A percentile compares a stretch with the other conserved stretches of the same genome.
Evolutionary conservation across 2,888 invertebrate genomes (phyloP).

Genomic region (Drosophila yooni): DNA sequence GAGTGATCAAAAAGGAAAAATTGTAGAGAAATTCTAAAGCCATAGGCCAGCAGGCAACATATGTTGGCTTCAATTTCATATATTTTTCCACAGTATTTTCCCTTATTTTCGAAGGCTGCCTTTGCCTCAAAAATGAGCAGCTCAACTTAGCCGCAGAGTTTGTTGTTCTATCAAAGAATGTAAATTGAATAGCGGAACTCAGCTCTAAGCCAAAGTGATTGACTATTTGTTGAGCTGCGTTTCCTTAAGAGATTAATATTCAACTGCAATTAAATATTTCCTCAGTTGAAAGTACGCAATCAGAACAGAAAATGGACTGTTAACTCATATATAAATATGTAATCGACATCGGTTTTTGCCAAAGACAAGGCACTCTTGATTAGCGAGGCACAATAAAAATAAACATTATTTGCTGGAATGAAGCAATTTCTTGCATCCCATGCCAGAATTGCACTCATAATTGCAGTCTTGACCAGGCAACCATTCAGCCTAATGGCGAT

Average conservation of each 20-base stretch:
- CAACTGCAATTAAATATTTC: background rate
- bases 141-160: background rate
- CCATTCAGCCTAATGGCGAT: conserved; percentile 54
- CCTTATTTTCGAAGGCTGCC: background rate
- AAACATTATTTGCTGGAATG: background rate
- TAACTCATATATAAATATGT: background rate
- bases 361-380: no score
- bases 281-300: background rate
- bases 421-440: background rate
- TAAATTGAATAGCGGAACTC: background rate
- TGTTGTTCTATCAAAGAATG: background rate
- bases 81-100: background rate
- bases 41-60: conserved; percentile 70
- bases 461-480: background rate
- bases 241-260: background rate
- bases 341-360: background rate
- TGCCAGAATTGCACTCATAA: background rate
- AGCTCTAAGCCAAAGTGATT: background rate
- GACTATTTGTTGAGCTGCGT: background rate
- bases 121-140: conserved; percentile 1
- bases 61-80: conserved; percentile 70
- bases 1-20: conserved; percentile 49
- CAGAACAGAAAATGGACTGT: background rate
- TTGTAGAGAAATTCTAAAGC: conserved; percentile 31
- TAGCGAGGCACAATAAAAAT: no score